These are phyloP conservation scores for Amyelois transitella DNA, from an alignment of 1,140 invertebrate species.

Conservation along the genomic window DNA sequence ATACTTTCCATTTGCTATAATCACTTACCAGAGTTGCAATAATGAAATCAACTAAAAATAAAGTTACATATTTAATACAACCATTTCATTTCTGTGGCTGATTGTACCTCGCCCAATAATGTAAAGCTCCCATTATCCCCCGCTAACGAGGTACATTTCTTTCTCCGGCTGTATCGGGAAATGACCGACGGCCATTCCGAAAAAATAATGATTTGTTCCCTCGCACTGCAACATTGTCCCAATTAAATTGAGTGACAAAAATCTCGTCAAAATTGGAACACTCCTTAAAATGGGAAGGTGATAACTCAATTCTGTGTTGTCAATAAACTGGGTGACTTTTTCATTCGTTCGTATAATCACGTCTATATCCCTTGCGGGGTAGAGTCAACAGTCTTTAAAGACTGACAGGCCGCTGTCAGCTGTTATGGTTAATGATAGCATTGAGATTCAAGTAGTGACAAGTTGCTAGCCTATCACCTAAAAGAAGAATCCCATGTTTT, in stretches of 20 bases:
- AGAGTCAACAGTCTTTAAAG: too few species aligned
- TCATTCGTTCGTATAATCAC: too few species aligned
- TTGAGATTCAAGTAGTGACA: too few species aligned
- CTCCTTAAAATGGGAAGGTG: background rate
- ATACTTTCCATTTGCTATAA: too few species aligned
- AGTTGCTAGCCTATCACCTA: too few species aligned
- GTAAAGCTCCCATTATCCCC: constrained; percentile 51
- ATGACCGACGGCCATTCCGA: constrained; percentile 40
- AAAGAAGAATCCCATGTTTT: too few species aligned
- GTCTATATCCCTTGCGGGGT: too few species aligned
- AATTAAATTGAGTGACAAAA: constrained; percentile 64
- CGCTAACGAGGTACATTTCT: constrained; percentile 64
- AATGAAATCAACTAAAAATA: too few species aligned
- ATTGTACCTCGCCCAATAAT: constrained; percentile 48
- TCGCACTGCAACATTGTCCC: constrained; percentile 38
- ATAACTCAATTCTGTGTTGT: background rate
- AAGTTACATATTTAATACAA: background rate
- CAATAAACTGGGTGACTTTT: too few species aligned
- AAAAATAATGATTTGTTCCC: constrained; percentile 70
- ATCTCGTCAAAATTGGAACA: constrained; percentile 31
- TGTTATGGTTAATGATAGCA: too few species aligned
- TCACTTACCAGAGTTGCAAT: too few species aligned
- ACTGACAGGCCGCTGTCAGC: too few species aligned
- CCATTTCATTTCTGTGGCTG: constrained; percentile 27
- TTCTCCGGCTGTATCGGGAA: constrained; percentile 39